Evolutionary conservation across 2,797 vertebrate species (phyloP).

Genomic region (Valencia hispanica): DNA sequence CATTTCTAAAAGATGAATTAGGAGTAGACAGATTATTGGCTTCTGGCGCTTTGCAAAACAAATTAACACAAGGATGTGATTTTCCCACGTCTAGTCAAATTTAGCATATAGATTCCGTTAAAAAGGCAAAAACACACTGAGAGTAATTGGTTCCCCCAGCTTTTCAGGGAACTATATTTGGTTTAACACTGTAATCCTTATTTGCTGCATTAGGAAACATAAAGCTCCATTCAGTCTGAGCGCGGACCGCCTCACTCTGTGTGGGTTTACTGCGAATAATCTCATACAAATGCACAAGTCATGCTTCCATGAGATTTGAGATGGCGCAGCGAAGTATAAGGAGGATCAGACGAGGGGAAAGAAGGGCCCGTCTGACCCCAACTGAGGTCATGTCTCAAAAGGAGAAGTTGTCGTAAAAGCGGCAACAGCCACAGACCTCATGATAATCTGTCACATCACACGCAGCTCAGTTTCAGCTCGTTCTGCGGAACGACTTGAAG

Average conservation of each 20-base stretch:
- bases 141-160: constrained; percentile 66
- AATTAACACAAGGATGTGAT: constrained; percentile 59
- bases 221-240: constrained; percentile 67
- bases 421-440: constrained; percentile 45
- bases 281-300: constrained; percentile 61
- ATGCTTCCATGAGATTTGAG: constrained; percentile 68
- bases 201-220: constrained; percentile 71
- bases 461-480: constrained; percentile 48
- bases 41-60: constrained; percentile 28
- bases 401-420: constrained; percentile 40
- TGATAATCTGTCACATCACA: constrained; percentile 65
- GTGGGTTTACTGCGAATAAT: constrained; percentile 69
- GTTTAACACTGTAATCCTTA: constrained; percentile 73
- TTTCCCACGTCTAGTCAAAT: constrained; percentile 63
- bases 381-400: constrained; percentile 56
- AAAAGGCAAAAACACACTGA: constrained; percentile 51
- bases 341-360: constrained; percentile 56
- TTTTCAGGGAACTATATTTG: constrained; percentile 70
- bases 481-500: constrained; percentile 48
- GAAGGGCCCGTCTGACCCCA: constrained; percentile 50
- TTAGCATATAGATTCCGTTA: constrained; percentile 53
- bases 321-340: constrained; percentile 55
- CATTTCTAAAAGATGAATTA: constrained; percentile 17
- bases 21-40: constrained; percentile 23
- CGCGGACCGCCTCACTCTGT: constrained; percentile 54